Evolutionary conservation across 2,888 invertebrate species (phyloP).

Genomic region (Callinectes sapidus): DNA sequence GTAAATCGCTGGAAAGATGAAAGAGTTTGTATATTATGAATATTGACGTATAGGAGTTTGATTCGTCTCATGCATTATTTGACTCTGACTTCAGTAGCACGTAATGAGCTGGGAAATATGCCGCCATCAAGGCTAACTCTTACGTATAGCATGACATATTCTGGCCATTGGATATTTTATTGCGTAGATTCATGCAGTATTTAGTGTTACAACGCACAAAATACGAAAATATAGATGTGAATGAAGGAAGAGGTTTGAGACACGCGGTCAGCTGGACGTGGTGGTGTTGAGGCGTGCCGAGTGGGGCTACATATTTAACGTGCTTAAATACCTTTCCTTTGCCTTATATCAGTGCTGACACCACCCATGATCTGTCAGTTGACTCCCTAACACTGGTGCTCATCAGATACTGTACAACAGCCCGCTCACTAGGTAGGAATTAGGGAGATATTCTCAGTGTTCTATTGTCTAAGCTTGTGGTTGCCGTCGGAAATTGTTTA

Average conservation of each 20-base stretch:
- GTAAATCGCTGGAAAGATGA: background rate
- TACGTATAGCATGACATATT: background rate
- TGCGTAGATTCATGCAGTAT: background rate
- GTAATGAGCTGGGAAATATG: background rate
- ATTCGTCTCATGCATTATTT: background rate
- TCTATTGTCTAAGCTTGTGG: background rate
- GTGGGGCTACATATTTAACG: background rate
- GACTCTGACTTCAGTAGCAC: background rate
- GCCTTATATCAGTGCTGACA: conserved; percentile 12
- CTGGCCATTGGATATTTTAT: background rate
- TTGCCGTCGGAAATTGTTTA: background rate
- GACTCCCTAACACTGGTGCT: background rate
- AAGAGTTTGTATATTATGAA: background rate
- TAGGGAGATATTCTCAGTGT: background rate
- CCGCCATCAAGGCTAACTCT: background rate
- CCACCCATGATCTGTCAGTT: background rate
- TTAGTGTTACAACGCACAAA: background rate
- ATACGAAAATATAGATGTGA: background rate
- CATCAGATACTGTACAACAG: background rate
- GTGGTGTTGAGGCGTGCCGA: background rate
- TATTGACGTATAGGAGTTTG: background rate
- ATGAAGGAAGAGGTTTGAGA: background rate
- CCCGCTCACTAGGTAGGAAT: background rate
- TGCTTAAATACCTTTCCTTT: background rate
- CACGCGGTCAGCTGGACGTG: background rate